Evolutionary conservation across 1,140 invertebrate species (phyloP), one percentile per base, ranked within the genome.

Genomic region (Mesaphorura yosii): DNA sequence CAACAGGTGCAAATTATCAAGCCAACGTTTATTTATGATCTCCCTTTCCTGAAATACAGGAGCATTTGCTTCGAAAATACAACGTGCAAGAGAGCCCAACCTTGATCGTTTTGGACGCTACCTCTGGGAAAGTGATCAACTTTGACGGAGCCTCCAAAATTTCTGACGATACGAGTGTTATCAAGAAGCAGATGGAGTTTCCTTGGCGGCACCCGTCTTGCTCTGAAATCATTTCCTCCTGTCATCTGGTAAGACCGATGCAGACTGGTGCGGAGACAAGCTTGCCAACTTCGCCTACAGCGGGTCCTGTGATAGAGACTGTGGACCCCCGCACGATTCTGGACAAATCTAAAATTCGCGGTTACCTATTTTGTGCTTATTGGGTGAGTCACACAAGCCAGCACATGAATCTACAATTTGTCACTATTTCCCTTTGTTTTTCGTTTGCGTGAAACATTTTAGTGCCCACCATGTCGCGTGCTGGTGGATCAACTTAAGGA

Each of bases 401-500:
- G 26, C 12, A 53, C 17, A n/a, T n/a, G n/a, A n/a, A n/a, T n/a
- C n/a, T n/a, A n/a, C n/a, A n/a, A 6, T 2, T 56, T 25, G 17
- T 20, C 37, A 23, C 17, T 48, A 12, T 48, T 25, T 29, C 17
- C 28, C 4, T 28, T 29, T 10, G 3, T 29, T 48, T 31, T 4
- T 12, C 7, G 14, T 29, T 48, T 48, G 28, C 26, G 6, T 10
- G 25, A 12, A 10, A 17, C 20, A 17, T n/a, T 73, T 31, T 70
- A 86, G 84, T 88, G 85, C 67, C 84, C 85, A 1, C 86, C 84
- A 3, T 88, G 86, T 64, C 78, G 82, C 65, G 79, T 80, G 12
- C 87, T 88, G 68, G 83, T 83, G 1, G 83, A 84, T 2, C 77
- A 81, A 62, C 70, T 89, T 39, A 74, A 80, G 47, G 73, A 82